Evolutionary conservation across 2,797 vertebrate species (phyloP).

Genomic region (Babyrousa celebensis): DNA sequence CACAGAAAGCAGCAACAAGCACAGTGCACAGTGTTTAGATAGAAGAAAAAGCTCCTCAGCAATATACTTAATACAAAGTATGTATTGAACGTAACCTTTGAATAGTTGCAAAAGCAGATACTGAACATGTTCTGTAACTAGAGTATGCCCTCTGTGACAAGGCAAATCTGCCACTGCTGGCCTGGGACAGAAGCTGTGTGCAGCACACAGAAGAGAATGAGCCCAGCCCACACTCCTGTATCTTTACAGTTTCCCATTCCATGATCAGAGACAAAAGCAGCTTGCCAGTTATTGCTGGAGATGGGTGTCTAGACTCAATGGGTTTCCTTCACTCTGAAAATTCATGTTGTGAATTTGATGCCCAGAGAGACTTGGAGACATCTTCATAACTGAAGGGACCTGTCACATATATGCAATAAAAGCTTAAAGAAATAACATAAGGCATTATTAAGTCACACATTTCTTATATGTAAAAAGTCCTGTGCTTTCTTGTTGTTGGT

Average conservation of each 20-base stretch:
- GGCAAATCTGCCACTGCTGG: neutral
- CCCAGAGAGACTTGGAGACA: neutral
- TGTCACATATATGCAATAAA: neutral
- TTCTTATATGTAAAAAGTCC: constrained; percentile 40
- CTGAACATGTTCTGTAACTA: neutral
- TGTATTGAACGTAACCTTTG: neutral
- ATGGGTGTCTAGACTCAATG: neutral
- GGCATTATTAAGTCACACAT: constrained; percentile 20
- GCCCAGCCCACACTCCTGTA: no score
- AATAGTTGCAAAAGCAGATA: neutral
- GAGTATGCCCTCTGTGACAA: neutral
- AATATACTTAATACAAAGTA: neutral
- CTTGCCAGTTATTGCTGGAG: neutral
- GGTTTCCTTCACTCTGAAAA: neutral
- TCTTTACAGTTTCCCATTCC: constrained; percentile 40
- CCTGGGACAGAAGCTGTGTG: neutral
- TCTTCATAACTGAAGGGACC: constrained; percentile 3
- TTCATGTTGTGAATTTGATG: neutral
- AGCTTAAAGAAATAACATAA: neutral
- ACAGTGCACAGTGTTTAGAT: neutral
- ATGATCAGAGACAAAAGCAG: neutral
- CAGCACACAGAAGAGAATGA: neutral
- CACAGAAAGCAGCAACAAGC: neutral
- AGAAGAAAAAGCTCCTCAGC: neutral
- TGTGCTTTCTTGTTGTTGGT: constrained; percentile 41